These are phyloP conservation scores for Ophion slaviceki DNA, from an alignment of 2,888 invertebrate species.

Conservation along the genomic window DNA sequence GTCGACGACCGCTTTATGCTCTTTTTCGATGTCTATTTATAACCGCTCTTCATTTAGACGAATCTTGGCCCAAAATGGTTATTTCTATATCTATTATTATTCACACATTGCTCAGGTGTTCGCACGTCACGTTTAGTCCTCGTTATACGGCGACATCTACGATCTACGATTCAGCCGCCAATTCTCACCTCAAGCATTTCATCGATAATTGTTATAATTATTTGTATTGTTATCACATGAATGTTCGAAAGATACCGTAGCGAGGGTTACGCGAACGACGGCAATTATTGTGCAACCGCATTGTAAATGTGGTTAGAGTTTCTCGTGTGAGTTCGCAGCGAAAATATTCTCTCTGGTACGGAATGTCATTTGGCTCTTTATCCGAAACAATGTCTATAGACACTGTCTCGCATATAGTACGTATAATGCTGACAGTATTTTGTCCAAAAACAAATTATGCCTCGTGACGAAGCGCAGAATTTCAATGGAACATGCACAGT, in stretches of 20 bases:
- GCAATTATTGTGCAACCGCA: slow-evolving; percentile 27
- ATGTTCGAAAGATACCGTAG: neutral
- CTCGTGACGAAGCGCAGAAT: slow-evolving; percentile 1
- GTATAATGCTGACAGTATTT: slow-evolving; percentile 17
- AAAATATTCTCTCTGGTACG: slow-evolving; percentile 10
- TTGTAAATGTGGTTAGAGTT: slow-evolving; percentile 15
- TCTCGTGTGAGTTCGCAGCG: neutral
- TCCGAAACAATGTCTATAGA: slow-evolving; percentile 25
- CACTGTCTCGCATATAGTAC: too few species aligned
- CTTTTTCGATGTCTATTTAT: slow-evolving; percentile 46
- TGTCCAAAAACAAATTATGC: slow-evolving; percentile 39
- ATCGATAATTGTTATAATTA: slow-evolving; percentile 5
- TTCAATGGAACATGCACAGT: neutral
- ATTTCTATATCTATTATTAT: neutral
- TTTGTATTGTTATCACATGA: neutral
- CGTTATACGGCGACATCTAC: slow-evolving; percentile 29
- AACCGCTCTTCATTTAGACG: slow-evolving; percentile 28
- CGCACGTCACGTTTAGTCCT: slow-evolving; percentile 32
- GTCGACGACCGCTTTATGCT: slow-evolving; percentile 60
- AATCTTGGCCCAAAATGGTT: slow-evolving; percentile 30
- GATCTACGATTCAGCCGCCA: neutral
- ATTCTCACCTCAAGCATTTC: neutral
- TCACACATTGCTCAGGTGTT: slow-evolving; percentile 7
- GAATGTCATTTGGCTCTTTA: slow-evolving; percentile 25
- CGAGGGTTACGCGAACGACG: neutral